A percentile compares a stretch with the other conserved stretches of the same genome.
phyloP scores from a whole-genome alignment of 2,797 vertebrate species.

The Oreochromis grahami region DNA sequence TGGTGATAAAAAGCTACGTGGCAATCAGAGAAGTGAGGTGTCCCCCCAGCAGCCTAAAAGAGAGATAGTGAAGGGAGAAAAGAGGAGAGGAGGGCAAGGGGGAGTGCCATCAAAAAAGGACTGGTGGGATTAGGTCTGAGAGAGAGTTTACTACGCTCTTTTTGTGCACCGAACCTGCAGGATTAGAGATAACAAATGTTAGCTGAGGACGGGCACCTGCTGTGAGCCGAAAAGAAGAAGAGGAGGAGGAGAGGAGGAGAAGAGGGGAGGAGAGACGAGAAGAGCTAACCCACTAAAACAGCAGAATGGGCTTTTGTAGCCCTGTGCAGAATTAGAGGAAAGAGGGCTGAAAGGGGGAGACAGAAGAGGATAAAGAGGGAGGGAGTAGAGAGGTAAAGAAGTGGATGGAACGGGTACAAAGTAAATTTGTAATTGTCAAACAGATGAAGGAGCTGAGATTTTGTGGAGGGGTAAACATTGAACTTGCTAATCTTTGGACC shows the following conservation, averaged over 20 bases:
- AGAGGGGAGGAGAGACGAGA: constrained; percentile 15
- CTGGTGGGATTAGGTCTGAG: constrained; percentile 75
- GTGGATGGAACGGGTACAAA: constrained; percentile 54
- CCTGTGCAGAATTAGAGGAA: constrained; percentile 52
- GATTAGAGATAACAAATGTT: constrained; percentile 82
- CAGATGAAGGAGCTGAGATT: constrained; percentile 58
- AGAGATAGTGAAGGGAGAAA: constrained; percentile 65
- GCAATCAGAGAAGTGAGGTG: constrained; percentile 73
- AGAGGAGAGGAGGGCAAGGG: constrained; percentile 59
- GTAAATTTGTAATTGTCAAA: constrained; percentile 67
- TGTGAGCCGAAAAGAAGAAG: constrained; percentile 56
- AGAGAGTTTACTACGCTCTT: constrained; percentile 78
- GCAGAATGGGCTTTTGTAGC: constrained; percentile 68
- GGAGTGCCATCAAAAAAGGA: constrained; percentile 69
- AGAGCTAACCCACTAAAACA: constrained; percentile 62
- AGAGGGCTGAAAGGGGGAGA: constrained; percentile 8
- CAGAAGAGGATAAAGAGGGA: constrained; percentile 23
- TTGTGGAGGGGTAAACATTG: constrained; percentile 48
- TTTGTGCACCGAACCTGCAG: constrained; percentile 78
- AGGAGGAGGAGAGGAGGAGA: constrained; percentile 12
- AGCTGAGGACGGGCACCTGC: constrained; percentile 72
- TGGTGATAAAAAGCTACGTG: constrained; percentile 69
- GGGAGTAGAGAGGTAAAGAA: constrained; percentile 23
- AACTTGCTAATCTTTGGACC: constrained; percentile 52
- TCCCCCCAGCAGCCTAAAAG: constrained; percentile 54